Evolutionary conservation across 2,888 invertebrate species (phyloP), one percentile per base, ranked within the genome.

Genomic region (Odontomyia ornata): DNA sequence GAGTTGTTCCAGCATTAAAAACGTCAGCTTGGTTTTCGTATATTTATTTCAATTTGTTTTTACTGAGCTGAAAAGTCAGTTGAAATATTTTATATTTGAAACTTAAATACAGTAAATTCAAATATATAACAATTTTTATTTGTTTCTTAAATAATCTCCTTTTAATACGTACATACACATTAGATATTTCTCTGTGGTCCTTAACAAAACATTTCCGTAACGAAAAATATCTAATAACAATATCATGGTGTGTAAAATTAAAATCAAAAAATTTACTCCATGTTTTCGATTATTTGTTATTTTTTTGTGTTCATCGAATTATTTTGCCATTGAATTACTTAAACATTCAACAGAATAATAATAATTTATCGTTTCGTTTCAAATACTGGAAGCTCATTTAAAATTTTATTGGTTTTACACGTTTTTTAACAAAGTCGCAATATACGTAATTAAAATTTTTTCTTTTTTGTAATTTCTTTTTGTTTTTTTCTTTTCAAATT

Each of bases 381-480:
- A 67, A 67, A 21, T 56, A 56, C 52, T 72, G 72, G 72, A 72
- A 72, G 72, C 72, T 72, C 72, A 56, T 72, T 72, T 56, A 52
- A 52, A 52, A 52, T n/a, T 52, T 52, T 52, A 4, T 18, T n/a
- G 3, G 52, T 52, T 52, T 52, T 52, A 18, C 13, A 9, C 18
- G 18, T 52, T 52, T 52, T 15, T 52, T n/a, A 52, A 52, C 52
- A 52, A 52, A 52, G 36, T 36, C 36, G 36, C 36, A 36, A 36
- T 36, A 3, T 5, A 3, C 9, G 9, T 3, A 36, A 36, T 36
- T 36, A 9, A 9, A 36, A 36, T 9, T 36, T 36, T 36, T 5
- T 9, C 3, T 36, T 36, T 36, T 36, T 9, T 36, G 9, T 36
- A 36, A 36, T 36, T 9, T 36, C 36, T 36, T 36, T 36, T 36